Evolutionary conservation across 1,140 invertebrate genomes (phyloP), one percentile per base, ranked within the genome.

Genomic region (Dendrolimus kikuchii): DNA sequence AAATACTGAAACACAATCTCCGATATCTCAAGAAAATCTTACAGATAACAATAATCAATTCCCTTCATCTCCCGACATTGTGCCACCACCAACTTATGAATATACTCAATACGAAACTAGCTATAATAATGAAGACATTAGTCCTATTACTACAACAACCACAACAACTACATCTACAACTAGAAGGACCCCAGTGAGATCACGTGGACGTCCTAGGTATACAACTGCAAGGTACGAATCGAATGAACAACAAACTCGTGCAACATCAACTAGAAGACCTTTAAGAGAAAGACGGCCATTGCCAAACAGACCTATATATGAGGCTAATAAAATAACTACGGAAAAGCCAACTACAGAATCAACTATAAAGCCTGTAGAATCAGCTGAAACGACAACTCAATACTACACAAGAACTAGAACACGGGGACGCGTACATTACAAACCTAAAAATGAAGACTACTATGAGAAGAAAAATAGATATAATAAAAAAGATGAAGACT

Each of bases 281-380:
- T 60, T 84, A 7, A 74, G 83, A 68, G 86, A 87, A 70, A 77
- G 87, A 39, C 78, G 81, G 56, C 89, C 88, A 38, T 51, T 80
- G 40, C 71, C 80, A 37, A 49, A 59, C 8, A 76, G 81, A 66
- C 58, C 71, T 40, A 73, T 68, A 70, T 86, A 83, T 57, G 88
- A 88, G 71, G 66, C 78, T 48, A 77, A 81, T 38, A 74, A 71
- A 57, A 81, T 86, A 10, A 86, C 89, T 6, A 88, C 89, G 0
- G 87, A 90, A 59, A 87, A 87, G 38, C 59, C 80, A 10, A 75
- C 72, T 5, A 74, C 55, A 43, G 86, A 71, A 78, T 77, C 77
- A 54, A 75, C 72, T 5, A 74, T 54, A 43, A 87, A 71, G 78
- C 77, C 77, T 55, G 64, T 56, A 62, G 88, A 71, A 9, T 71